These are phyloP conservation scores for Corythoichthys haematopterus DNA, from an alignment of 2,113 vertebrate genomes.

Conservation along the genomic window DNA sequence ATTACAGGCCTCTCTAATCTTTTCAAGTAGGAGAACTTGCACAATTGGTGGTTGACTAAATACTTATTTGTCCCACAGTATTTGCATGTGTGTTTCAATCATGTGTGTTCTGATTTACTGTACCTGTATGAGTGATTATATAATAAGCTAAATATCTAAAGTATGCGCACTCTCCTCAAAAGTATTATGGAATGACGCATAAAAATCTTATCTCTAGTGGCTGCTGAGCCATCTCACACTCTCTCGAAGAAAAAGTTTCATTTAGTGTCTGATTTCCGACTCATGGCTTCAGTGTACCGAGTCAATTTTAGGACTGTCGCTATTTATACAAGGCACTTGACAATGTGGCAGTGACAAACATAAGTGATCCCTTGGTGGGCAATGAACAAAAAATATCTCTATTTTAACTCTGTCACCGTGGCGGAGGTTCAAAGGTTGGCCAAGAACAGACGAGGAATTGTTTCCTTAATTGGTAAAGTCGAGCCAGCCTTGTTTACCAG, in stretches of 20 bases:
- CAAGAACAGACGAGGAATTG: background rate
- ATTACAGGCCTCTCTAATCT: too few species aligned
- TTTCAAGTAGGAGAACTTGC: too few species aligned
- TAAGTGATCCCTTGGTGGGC: constrained; percentile 7
- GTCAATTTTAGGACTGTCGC: constrained; percentile 8
- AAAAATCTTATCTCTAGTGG: constrained; percentile 1
- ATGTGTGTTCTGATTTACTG: background rate
- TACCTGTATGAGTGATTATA: background rate
- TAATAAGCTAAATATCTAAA: background rate
- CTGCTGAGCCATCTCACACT: background rate
- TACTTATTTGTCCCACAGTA: too few species aligned
- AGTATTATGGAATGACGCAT: background rate
- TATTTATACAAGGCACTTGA: constrained; percentile 26
- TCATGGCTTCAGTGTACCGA: constrained; percentile 4
- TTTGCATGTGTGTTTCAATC: constrained; percentile 4
- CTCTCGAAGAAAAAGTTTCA: constrained; percentile 1
- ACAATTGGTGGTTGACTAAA: too few species aligned
- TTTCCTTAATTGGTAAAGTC: constrained; percentile 31
- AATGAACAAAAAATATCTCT: constrained; percentile 16
- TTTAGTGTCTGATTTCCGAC: background rate
- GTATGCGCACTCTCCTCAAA: background rate
- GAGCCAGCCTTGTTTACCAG: constrained; percentile 25
- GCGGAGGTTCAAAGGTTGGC: constrained; percentile 14
- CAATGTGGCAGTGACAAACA: constrained; percentile 18
- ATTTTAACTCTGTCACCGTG: constrained; percentile 15